These are phyloP conservation scores for Chionis minor DNA, from an alignment of 2,113 vertebrate species.

Conservation along the genomic window DNA sequence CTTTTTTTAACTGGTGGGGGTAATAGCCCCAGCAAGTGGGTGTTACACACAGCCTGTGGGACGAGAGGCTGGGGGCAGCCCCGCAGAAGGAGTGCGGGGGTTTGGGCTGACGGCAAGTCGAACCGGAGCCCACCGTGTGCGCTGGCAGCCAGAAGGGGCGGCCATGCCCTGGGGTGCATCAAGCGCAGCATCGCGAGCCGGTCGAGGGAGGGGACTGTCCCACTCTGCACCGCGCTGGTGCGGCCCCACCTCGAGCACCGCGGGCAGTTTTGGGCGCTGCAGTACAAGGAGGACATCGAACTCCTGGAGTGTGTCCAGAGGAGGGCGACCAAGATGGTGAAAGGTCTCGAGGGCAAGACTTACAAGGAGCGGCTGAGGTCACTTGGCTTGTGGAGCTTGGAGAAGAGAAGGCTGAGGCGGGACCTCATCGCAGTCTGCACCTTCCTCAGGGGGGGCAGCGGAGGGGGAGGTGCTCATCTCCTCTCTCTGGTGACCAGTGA, in stretches of 20 bases:
- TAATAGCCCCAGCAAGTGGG: neutral
- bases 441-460: neutral
- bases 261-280: fast-evolving
- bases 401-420: neutral
- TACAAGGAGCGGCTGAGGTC: neutral
- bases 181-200: neutral
- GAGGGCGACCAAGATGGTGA: neutral
- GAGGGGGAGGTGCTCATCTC: neutral
- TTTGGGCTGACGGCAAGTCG: neutral
- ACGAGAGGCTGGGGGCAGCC: neutral
- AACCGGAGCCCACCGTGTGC: neutral
- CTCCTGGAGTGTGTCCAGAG: no score
- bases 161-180: neutral
- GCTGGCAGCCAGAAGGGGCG: neutral
- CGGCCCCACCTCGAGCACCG: neutral
- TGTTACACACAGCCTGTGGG: neutral
- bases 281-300: fast-evolving
- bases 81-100: fast-evolving
- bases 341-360: neutral
- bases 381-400: neutral
- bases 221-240: neutral
- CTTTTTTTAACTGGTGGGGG: neutral
- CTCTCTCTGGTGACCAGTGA: neutral
- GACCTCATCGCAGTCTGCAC: neutral
- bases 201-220: neutral